Evolutionary conservation across 2,888 invertebrate genomes (phyloP).

Genomic region (Lamproptera curius): DNA sequence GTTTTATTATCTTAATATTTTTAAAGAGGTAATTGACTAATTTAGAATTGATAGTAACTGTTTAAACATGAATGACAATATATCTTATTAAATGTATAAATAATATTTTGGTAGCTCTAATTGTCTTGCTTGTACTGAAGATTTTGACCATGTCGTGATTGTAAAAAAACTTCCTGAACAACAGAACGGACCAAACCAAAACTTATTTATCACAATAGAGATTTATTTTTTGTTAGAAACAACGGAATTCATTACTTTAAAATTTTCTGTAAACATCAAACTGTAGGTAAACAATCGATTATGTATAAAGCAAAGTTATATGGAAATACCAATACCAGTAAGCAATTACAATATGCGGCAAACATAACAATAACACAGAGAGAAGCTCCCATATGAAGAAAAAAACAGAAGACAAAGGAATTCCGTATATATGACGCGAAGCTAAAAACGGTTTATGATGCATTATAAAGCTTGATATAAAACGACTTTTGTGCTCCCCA

Average conservation of each 20-base stretch:
- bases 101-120: neutral
- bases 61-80: neutral
- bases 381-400: slow-evolving; percentile 8
- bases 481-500: slow-evolving; percentile 12
- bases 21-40: neutral
- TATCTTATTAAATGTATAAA: neutral
- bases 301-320: neutral
- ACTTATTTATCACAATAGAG: too few relatives aligned
- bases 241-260: too few relatives aligned
- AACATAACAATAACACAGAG: slow-evolving; percentile 14
- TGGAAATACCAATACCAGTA: slow-evolving; percentile 10
- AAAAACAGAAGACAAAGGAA: slow-evolving; percentile 15
- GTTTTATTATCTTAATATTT: neutral
- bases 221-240: too few relatives aligned
- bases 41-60: neutral
- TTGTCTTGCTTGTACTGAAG: neutral
- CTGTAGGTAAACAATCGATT: too few relatives aligned
- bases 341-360: slow-evolving; percentile 16
- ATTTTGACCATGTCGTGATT: too few relatives aligned
- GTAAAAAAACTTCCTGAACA: too few relatives aligned
- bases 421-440: slow-evolving; percentile 20
- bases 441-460: slow-evolving; percentile 14
- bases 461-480: slow-evolving; percentile 7
- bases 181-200: too few relatives aligned
- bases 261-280: too few relatives aligned